Evolutionary conservation across 2,113 vertebrate species (phyloP), one percentile per base, ranked within the genome.

Genomic region (Sinocyclocheilus rhinocerous): DNA sequence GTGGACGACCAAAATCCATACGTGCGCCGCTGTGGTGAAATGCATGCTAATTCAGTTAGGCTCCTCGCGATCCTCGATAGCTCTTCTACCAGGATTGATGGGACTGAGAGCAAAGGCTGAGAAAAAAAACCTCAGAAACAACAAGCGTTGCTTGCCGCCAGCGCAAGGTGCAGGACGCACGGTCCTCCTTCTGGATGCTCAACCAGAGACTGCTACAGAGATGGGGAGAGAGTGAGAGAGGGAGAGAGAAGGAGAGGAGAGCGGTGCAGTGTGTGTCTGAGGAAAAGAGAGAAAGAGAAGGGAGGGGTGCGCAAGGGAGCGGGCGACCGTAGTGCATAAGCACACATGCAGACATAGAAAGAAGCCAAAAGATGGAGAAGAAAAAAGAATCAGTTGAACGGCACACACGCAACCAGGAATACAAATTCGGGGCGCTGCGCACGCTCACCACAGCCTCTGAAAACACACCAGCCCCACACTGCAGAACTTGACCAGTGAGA

Each of bases 181-280:
- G 88, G 89, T 89, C 87, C 89, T 91, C 91, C 88, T 88, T 92
- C 90, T 91, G 85, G 93, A 93, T 87, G 91, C 93, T 91, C 90
- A 90, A 92, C 89, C 91, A 88, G 92, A 91, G 90, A 92, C 92
- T 93, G 92, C 29, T 91, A 90, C 88, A 65, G 90, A 80, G 86
- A 72, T 79, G 4, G 73, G 29, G 29, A 33, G 29, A 33, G 83
- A 75, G 87, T 63, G 87, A 86, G 88, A 52, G 78, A 84, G 76
- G 81, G 33, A 81, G 86, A 36, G 76, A 76, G 87, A 50, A 76
- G 79, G 85, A 84, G 65, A 69, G 42, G 81, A 76, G 83, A 85
- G 88, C 72, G 76, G 72, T 78, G 29, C 83, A 55, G 83, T 88
- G 91, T 90, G 91, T 90, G 88, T 85, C 89, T 76, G 83, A 85